Evolutionary conservation across 2,888 invertebrate species (phyloP), one percentile per base, ranked within the genome.

Genomic region (Calliscelio sp.): DNA sequence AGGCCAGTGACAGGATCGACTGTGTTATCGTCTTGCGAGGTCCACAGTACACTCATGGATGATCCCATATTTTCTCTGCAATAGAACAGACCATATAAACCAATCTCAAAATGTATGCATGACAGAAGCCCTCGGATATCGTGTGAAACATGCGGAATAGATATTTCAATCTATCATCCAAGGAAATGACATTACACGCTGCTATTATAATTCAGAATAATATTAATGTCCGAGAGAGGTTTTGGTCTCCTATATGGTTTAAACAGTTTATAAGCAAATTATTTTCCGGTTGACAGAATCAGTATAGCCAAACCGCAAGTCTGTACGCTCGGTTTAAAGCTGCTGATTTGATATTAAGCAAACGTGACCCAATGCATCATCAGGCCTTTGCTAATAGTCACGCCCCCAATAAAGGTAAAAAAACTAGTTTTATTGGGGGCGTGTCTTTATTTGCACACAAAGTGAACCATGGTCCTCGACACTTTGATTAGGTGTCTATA

Each of bases 1-100:
- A 94, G 88, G 75, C 94, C 93, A 8, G 93, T 94, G 16, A 89
- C 90, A 18, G 93, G 90, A 86, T 94, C 93, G 46, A 93, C 85
- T 59, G 84, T 88, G 41, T 88, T 88, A 35, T 90, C 90, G 24
- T 89, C 88, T 55, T 85, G 38, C 18, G 85, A 82, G 49, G 88
- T 82, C 86, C 91, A 90, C 24, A 91, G 85, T 8, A 90, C 82
- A 46, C 89, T 89, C 63, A 89, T 75, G 41, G 89, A 88, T 71
- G 89, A 86, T 59, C 88, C 91, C 92, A 92, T 92, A 70, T 77
- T 86, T 53, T 53, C 41, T 79, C 85, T 85, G 59, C n/a, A 55
- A 86, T 20, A n/a, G n/a, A n/a, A n/a, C n/a, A n/a, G n/a, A n/a
- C n/a, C n/a, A n/a, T n/a, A 32, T 32, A 32, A 7, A 32, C 32